A percentile compares a stretch with the other conserved stretches of the same genome.
Evolutionary conservation across 2,888 invertebrate species (phyloP).

Genomic region (Morpho helenor): DNA sequence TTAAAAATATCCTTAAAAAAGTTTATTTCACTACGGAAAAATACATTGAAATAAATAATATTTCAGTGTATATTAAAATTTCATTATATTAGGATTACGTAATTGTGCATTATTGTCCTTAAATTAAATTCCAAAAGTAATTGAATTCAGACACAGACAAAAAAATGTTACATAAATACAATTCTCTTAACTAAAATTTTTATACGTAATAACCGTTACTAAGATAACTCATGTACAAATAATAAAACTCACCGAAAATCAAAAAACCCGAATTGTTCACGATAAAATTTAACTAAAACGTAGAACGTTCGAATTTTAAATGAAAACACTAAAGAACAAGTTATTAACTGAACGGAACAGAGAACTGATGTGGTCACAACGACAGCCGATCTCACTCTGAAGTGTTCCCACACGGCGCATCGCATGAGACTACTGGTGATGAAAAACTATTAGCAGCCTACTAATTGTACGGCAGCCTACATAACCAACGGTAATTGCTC

Average conservation of each 20-base stretch:
- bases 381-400: conserved; percentile 64
- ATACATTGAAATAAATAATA: too few species aligned
- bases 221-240: neutral
- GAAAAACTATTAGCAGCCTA: conserved; percentile 73
- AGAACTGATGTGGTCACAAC: conserved; percentile 44
- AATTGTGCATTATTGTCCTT: too few species aligned
- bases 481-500: conserved; percentile 74
- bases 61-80: too few species aligned
- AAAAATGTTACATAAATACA: too few species aligned
- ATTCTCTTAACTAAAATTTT: too few species aligned
- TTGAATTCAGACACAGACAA: too few species aligned
- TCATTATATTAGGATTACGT: too few species aligned
- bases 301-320: neutral
- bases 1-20: too few species aligned
- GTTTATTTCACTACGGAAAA: too few species aligned
- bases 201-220: neutral
- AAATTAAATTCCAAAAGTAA: too few species aligned
- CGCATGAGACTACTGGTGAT: conserved; percentile 68
- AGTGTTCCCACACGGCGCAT: conserved; percentile 47
- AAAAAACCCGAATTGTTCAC: neutral
- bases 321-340: neutral
- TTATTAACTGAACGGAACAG: conserved; percentile 18
- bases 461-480: conserved; percentile 77
- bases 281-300: neutral
- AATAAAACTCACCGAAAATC: conserved; percentile 4